phyloP scores from a whole-genome alignment of 2,888 invertebrate genomes.

The Baronia brevicornis region DNA sequence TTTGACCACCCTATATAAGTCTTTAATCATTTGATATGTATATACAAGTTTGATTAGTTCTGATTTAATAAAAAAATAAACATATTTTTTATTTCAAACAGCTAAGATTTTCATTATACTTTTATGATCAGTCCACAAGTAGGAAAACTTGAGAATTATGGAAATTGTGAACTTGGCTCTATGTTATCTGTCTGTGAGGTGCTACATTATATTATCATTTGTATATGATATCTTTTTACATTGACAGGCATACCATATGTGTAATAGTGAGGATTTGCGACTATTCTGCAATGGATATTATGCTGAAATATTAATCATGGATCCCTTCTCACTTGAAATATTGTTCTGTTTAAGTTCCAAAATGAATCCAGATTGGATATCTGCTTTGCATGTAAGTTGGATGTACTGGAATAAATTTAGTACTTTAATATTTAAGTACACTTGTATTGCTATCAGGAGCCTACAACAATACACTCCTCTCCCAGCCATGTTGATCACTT shows the following conservation, averaged over 20 bases:
- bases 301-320: constrained; percentile 97
- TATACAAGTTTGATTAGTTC: too few species aligned
- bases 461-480: not conserved
- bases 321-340: constrained; percentile 95
- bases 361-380: constrained; percentile 99
- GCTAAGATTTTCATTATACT: too few species aligned
- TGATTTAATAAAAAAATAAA: too few species aligned
- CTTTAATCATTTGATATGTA: too few species aligned
- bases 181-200: constrained; percentile 90
- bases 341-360: constrained; percentile 94
- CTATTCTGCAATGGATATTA: constrained; percentile 99
- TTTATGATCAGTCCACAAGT: too few species aligned
- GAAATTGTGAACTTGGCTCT: constrained; percentile 97
- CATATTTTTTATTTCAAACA: too few species aligned
- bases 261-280: constrained; percentile 86
- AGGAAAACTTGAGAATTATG: too few species aligned
- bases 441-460: not conserved
- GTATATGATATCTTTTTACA: constrained; percentile 3
- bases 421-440: too few species aligned
- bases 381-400: constrained; percentile 89
- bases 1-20: too few species aligned
- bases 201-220: constrained; percentile 26
- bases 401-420: not conserved
- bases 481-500: not conserved
- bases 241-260: constrained; percentile 86